phyloP scores from a whole-genome alignment of 2,113 vertebrate genomes.

The Nannobrachium achirus region DNA sequence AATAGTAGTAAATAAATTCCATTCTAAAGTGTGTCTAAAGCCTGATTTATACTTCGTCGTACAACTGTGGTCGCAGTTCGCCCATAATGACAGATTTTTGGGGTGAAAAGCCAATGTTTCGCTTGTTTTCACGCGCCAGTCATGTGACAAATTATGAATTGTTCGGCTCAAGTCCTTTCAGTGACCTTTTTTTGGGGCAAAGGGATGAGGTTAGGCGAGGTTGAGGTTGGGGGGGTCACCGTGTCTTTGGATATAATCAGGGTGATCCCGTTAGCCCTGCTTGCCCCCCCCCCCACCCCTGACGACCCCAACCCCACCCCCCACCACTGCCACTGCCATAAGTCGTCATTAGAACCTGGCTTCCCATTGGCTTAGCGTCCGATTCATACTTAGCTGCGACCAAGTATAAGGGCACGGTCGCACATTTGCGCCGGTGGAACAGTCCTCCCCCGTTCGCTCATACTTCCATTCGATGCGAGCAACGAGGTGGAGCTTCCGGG shows the following conservation, averaged over 20 bases:
- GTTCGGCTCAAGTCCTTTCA: constrained; percentile 41
- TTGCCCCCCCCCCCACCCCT: constrained; percentile 61
- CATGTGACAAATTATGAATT: too few species aligned
- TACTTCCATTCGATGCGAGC: too few species aligned
- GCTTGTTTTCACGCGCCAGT: too few species aligned
- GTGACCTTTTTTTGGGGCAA: too few species aligned
- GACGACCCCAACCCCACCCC: constrained; percentile 60
- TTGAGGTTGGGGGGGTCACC: constrained; percentile 23
- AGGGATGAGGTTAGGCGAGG: constrained; percentile 23
- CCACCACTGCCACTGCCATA: constrained; percentile 56
- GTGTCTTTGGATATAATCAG: constrained; percentile 78
- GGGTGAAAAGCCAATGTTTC: too few species aligned
- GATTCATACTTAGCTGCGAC: too few species aligned
- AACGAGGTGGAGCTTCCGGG: too few species aligned
- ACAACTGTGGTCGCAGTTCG: too few species aligned
- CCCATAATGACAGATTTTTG: too few species aligned
- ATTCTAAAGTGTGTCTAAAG: constrained; percentile 41
- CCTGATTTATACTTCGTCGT: constrained; percentile 9
- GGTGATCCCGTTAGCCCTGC: constrained; percentile 32
- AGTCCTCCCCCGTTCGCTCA: too few species aligned
- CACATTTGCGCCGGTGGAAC: too few species aligned
- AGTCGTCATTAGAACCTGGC: constrained; percentile 46
- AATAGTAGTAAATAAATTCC: constrained; percentile 46
- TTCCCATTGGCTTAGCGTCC: constrained; percentile 50
- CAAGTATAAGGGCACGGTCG: too few species aligned